These are phyloP conservation scores for Drosophila pseudotalamancana DNA, from an alignment of 2,888 invertebrate genomes.

Conservation along the genomic window DNA sequence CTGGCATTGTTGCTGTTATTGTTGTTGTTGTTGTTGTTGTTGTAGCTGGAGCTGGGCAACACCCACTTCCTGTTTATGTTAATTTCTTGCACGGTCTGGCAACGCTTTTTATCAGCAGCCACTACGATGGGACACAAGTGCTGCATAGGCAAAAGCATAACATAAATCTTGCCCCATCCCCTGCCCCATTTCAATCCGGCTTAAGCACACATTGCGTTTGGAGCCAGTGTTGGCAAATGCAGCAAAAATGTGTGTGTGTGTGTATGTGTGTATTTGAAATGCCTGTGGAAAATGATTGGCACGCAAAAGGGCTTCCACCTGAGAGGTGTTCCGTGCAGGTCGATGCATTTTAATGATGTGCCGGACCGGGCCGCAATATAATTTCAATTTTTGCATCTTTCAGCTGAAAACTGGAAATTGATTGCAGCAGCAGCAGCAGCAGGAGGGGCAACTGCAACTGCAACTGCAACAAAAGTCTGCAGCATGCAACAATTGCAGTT, in stretches of 20 bases:
- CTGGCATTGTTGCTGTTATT: constrained; percentile 38
- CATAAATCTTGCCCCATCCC: constrained; percentile 42
- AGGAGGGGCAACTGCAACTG: constrained; percentile 1
- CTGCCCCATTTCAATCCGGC: constrained; percentile 1
- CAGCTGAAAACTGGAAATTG: constrained; percentile 72
- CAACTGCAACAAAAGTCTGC: constrained; percentile 28
- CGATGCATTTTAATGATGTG: constrained; percentile 75
- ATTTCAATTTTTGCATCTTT: constrained; percentile 75
- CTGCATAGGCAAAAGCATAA: constrained; percentile 43
- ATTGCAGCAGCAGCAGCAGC: constrained; percentile 48
- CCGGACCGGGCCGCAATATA: constrained; percentile 58
- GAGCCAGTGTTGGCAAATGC: constrained; percentile 40
- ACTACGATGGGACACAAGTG: constrained; percentile 23
- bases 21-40: constrained; percentile 26
- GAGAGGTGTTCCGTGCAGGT: constrained; percentile 60
- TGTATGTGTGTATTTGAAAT: no score
- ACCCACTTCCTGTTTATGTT: constrained; percentile 81
- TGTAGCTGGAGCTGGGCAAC: constrained; percentile 43
- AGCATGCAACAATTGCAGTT: constrained; percentile 69
- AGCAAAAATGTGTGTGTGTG: constrained; percentile 32
- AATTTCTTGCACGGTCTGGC: constrained; percentile 68
- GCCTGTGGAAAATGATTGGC: constrained; percentile 45
- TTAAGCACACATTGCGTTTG: background rate
- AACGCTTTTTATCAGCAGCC: constrained; percentile 48
- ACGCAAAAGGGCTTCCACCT: constrained; percentile 22